Conservation (phyloP, 2,797 vertebrate species). For the Pipistrellus pygmaeus region DNA sequence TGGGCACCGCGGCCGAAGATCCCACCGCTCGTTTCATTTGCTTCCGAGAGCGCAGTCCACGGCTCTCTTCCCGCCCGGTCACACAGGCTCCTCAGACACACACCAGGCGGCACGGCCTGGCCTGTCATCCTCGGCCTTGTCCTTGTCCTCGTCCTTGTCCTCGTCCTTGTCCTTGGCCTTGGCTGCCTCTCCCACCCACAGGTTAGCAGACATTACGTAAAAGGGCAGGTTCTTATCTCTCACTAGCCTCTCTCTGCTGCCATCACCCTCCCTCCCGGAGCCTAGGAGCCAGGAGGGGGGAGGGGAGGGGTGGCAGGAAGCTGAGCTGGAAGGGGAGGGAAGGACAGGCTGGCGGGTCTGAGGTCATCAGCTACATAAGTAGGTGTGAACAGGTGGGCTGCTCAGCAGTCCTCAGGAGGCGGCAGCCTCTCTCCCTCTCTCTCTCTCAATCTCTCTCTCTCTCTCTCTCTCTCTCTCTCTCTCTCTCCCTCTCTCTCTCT, state of each 20-base stretch:
- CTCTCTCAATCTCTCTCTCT: background rate
- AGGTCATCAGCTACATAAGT: constrained; percentile 36
- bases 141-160: background rate
- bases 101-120: background rate
- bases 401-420: background rate
- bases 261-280: background rate
- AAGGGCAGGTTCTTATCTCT: background rate
- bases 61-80: background rate
- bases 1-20: background rate
- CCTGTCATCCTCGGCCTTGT: background rate
- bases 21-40: background rate
- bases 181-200: background rate
- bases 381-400: constrained; percentile 52
- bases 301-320: background rate
- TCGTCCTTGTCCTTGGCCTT: constrained; percentile 13
- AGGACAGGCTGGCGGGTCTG: background rate
- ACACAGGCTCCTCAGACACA: background rate
- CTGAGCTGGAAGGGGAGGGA: background rate
- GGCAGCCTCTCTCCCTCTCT: too few species aligned
- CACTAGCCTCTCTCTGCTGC: background rate
- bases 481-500: background rate
- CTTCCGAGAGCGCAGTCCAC: background rate
- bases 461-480: too few species aligned
- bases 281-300: too few species aligned
- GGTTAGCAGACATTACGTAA: constrained; percentile 18